A percentile compares a stretch with the other conserved stretches of the same genome.
These are phyloP conservation scores for Chionis minor DNA, from an alignment of 2,113 vertebrate genomes.

Conservation along the genomic window DNA sequence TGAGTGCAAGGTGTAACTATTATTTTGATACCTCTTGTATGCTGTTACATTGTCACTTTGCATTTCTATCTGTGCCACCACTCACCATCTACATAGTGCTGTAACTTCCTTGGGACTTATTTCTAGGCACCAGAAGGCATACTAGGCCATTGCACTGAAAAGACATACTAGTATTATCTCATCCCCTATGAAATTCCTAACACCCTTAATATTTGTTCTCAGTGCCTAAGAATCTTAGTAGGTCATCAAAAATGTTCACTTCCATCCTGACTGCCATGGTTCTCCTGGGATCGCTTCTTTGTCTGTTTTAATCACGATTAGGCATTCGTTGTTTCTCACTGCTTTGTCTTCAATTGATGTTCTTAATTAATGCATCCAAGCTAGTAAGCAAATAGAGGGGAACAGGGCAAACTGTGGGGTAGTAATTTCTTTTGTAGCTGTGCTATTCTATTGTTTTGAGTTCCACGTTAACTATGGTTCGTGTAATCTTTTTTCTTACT, in stretches of 20 bases:
- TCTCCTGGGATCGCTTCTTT: not conserved
- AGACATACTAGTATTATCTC: not conserved
- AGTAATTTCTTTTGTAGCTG: not conserved
- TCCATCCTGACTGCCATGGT: not conserved
- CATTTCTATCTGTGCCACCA: not conserved
- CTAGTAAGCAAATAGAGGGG: not conserved
- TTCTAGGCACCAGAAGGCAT: not conserved
- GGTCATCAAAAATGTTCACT: not conserved
- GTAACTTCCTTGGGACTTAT: not conserved
- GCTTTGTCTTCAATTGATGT: not conserved
- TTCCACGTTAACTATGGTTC: not conserved
- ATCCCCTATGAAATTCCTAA: not conserved
- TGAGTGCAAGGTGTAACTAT: not conserved
- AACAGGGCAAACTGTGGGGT: not conserved
- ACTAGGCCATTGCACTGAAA: not conserved
- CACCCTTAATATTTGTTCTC: not conserved
- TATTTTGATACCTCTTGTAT: not conserved
- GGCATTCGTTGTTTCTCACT: not conserved
- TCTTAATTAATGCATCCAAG: not conserved
- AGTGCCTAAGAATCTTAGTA: not conserved
- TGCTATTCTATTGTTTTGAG: not conserved
- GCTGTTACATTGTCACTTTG: not conserved
- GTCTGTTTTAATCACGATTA: not conserved
- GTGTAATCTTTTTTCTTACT: slow-evolving; percentile 35
- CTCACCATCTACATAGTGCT: not conserved